Evolutionary conservation across 2,797 vertebrate genomes (phyloP).

Genomic region (Anabacerthia variegaticeps): DNA sequence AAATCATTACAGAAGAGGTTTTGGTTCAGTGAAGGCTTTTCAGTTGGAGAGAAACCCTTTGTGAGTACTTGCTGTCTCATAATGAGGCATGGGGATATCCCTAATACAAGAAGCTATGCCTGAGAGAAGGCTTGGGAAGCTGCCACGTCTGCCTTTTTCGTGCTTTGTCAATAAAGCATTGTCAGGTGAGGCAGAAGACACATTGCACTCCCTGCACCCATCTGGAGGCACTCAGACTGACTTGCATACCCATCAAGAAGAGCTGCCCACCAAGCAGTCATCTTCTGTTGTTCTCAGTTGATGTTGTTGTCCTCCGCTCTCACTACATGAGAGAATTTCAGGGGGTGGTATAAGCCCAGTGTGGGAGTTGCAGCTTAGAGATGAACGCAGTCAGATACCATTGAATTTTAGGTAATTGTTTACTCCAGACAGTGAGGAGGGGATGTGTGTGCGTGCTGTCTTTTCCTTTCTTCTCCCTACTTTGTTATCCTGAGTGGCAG

Average conservation of each 20-base stretch:
- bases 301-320: not conserved
- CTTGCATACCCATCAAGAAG: not conserved
- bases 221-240: not conserved
- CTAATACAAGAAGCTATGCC: not conserved
- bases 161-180: conserved; percentile 5
- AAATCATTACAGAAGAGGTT: not conserved
- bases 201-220: accelerated
- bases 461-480: not conserved
- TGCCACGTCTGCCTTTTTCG: not conserved
- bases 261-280: not conserved
- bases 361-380: not conserved
- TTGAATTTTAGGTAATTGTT: not conserved
- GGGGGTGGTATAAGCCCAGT: not conserved
- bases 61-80: conserved; percentile 14
- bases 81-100: not conserved
- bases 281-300: not conserved
- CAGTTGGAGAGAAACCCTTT: not conserved
- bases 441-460: not conserved
- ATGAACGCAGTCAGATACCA: not conserved
- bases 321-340: not conserved
- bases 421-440: not conserved
- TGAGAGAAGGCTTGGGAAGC: not conserved
- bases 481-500: not conserved
- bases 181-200: not conserved
- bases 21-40: not conserved